Base-by-base conservation (phyloP, 2,113 vertebrate species). In the Telmatochromis brachygnathus region DNA sequence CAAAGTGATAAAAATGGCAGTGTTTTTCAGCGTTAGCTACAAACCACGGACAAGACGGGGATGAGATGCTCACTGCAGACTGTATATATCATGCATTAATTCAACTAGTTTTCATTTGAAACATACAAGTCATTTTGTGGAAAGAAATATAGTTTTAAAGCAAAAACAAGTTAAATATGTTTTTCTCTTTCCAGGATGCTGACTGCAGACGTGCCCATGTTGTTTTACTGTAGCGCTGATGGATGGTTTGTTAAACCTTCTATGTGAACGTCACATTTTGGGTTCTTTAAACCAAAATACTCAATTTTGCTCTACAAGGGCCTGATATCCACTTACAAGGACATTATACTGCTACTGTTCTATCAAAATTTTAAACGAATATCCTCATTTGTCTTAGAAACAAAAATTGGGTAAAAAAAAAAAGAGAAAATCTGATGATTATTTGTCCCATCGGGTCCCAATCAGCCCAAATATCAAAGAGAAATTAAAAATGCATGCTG, bases 11-110 rank as follows among this genome's bases (percentile, higher is more conserved):
- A 62, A 62, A 33, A 35, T 62, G 58, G 28, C 28, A 33, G 9
- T 11, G 9, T 62, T 1, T 9, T 58, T 28, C 7, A 58, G 13
- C 55, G 0, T 58, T 15, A 9, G 55, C 5, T 28, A 8, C 2
- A 58, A 28, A 28, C 55, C 4, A 58, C 2, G 6, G 55, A 28
- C 23, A 56, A 56, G 23, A 28, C 2, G 3, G 23, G 55, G 4
- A 56, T 0, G 23, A 56, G 55, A 15, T 28, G 55, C 7, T 58
- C 23, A 14, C 13, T 58, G 23, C 13, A 58, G 55, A 56, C 54
- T 0, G 54, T 26, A 56, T 56, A 28, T 1, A 58, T 58, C 23
- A 58, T 58, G 55, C 55, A 9, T 5, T 0, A 58, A 9, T 58
- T 58, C 3, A 58, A 28, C 4, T 28, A 9, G 13, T 28, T 58